Evolutionary conservation across 2,888 invertebrate species (phyloP), one percentile per base, ranked within the genome.

Genomic region (Hirtodrosophila trivittata): DNA sequence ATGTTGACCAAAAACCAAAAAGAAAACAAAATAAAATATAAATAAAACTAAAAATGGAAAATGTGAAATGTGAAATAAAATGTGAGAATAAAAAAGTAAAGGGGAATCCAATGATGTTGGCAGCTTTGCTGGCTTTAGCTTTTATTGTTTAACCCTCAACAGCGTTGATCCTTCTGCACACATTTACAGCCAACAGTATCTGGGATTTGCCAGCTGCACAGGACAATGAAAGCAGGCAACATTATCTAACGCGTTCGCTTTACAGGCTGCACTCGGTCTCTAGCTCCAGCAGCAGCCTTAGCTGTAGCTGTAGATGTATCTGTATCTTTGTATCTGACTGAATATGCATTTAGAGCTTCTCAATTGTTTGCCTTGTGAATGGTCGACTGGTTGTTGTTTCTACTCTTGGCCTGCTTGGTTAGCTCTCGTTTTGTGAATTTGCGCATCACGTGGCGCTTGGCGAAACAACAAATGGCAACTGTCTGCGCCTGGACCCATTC

Each of bases 381-480:
- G 63, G 70, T 62, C 49, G 57, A 37, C 46, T 69, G 62, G 57
- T 18, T 78, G 78, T 82, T 77, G 83, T 51, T 54, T 75, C 51
- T 82, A 72, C 80, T 83, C 84, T 83, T 80, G 73, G 67, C 62
- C 75, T 59, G 77, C 58, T 63, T 70, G 75, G 77, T 64, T 66
- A 67, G 70, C 67, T 60, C 60, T 65, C 63, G 60, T 64, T 81
- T 81, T 81, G 75, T 75, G 66, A 67, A 70, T 78, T 84, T 81
- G 67, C 86, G 83, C 83, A 78, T 85, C 83, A 78, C 76, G 80
- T 81, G 83, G 64, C 83, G 52, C 76, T 59, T 63, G 54, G 60
- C 52, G 71, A 77, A 68, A 82, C 78, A 77, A 66, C 60, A 72
- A 66, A 58, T 68, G 69, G 50, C 67, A 80, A 74, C 75, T 77